Evolutionary conservation across 1,140 invertebrate species (phyloP).

Genomic region (Anagrus nilaparvatae): DNA sequence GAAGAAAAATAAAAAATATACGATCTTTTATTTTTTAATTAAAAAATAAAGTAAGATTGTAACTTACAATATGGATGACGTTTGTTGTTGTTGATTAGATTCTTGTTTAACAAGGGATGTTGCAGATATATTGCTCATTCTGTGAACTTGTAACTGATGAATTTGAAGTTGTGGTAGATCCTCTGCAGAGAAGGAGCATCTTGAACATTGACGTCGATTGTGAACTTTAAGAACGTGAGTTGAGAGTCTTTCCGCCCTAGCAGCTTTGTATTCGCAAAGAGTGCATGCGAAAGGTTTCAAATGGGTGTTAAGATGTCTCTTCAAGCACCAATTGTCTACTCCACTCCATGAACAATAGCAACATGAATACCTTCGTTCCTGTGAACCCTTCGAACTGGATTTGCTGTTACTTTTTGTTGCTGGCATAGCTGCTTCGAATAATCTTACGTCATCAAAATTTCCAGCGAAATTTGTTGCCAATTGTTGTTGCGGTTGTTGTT

Average conservation of each 20-base stretch:
- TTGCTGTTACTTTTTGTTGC: background rate
- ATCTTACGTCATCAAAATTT: too few relatives aligned
- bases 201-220: conserved; percentile 78
- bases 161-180: conserved; percentile 62
- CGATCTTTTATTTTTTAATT: too few relatives aligned
- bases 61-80: too few relatives aligned
- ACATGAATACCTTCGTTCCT: conserved; percentile 56
- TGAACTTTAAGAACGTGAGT: conserved; percentile 86
- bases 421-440: too few relatives aligned
- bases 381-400: background rate
- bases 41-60: too few relatives aligned
- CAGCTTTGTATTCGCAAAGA: conserved; percentile 85
- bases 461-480: background rate
- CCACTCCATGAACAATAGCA: conserved; percentile 84
- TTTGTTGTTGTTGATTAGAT: too few relatives aligned
- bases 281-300: conserved; percentile 81
- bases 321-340: conserved; percentile 88
- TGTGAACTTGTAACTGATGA: conserved; percentile 55
- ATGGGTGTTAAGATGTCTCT: conserved; percentile 84
- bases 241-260: conserved; percentile 71
- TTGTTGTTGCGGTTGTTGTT: conserved; percentile 9
- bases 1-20: too few relatives aligned
- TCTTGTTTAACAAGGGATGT: too few relatives aligned
- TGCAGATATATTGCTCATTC: conserved; percentile 28
- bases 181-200: conserved; percentile 76